These are phyloP conservation scores for Cirrhinus mrigala DNA, from an alignment of 2,797 vertebrate species.

Conservation along the genomic window DNA sequence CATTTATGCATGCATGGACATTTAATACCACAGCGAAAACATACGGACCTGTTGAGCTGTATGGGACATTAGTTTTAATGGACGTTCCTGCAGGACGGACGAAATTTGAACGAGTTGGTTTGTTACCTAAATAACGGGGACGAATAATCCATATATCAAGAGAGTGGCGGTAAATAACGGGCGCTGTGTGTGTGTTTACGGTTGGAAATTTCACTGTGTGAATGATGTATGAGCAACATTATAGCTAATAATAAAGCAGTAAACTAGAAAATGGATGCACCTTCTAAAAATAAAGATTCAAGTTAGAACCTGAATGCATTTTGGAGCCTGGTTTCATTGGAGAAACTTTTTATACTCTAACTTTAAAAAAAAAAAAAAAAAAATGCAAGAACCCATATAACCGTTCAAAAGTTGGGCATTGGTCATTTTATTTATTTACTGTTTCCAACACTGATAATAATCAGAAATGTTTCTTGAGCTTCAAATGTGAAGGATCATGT, in stretches of 20 bases:
- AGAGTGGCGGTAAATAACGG: conserved; percentile 3
- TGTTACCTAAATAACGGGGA: conserved; percentile 40
- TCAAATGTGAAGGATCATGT: background rate
- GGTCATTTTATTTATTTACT: background rate
- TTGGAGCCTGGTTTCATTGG: background rate
- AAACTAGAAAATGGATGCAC: background rate
- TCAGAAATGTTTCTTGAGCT: background rate
- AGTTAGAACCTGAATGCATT: background rate
- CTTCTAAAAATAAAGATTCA: conserved; percentile 10
- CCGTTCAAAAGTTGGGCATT: background rate
- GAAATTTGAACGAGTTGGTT: conserved; percentile 40
- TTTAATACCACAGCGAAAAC: conserved; percentile 56
- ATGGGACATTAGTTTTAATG: conserved; percentile 48
- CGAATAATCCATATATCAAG: conserved; percentile 36
- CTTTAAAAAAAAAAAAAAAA: too few species aligned
- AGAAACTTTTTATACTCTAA: background rate
- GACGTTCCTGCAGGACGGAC: conserved; percentile 36
- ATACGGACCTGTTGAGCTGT: conserved; percentile 23
- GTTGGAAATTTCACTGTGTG: background rate
- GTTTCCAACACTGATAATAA: background rate
- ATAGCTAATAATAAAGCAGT: conserved; percentile 5
- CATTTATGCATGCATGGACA: conserved; percentile 55
- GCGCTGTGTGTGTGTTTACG: conserved; percentile 19
- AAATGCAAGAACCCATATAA: background rate
- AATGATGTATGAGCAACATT: conserved; percentile 7